These are phyloP conservation scores for Conger conger DNA, from an alignment of 2,113 vertebrate species.

Conservation along the genomic window DNA sequence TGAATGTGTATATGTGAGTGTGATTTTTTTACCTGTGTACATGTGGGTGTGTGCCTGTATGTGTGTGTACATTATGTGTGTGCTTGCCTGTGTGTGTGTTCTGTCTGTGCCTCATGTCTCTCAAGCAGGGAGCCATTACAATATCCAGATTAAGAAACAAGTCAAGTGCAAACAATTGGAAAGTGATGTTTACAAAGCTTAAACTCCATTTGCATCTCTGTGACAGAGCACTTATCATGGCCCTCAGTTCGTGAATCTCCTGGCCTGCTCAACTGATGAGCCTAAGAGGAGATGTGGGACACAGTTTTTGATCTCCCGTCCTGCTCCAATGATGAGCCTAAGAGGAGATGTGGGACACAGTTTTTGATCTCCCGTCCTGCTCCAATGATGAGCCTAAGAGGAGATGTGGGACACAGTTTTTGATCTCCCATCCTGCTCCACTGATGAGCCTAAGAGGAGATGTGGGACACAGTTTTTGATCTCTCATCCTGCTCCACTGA, in stretches of 20 bases:
- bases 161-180: conserved; percentile 30
- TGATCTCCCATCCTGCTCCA: not conserved
- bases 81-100: not conserved
- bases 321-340: not conserved
- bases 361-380: not conserved
- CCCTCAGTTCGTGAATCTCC: not conserved
- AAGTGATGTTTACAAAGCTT: conserved; percentile 30
- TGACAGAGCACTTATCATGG: not conserved
- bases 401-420: not conserved
- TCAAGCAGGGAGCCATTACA: conserved; percentile 21
- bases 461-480: no score
- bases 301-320: not conserved
- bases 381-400: not conserved
- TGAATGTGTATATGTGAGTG: not conserved
- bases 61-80: not conserved
- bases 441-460: not conserved
- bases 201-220: conserved; percentile 8
- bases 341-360: not conserved
- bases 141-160: conserved; percentile 22
- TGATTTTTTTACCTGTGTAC: not conserved
- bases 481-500: no score
- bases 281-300: not conserved
- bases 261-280: not conserved
- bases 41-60: not conserved
- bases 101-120: not conserved